These are phyloP conservation scores for Oncorhynchus gorbuscha DNA, from an alignment of 2,113 vertebrate genomes.

Conservation along the genomic window DNA sequence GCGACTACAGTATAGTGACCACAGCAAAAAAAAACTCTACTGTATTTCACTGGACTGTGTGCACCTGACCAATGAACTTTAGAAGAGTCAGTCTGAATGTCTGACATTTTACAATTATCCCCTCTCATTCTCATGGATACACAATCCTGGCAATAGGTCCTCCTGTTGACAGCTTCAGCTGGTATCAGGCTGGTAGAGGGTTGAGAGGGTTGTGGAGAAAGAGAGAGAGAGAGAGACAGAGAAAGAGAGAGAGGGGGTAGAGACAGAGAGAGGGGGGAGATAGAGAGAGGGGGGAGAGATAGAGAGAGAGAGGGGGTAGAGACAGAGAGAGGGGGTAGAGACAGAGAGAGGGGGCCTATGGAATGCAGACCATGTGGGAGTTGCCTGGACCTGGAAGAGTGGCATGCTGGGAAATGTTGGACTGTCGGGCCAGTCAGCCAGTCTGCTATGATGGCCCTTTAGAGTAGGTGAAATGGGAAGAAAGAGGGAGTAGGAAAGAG, in stretches of 20 bases:
- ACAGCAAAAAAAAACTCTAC: neutral
- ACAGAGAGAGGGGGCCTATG: neutral
- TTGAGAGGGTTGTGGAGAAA: neutral
- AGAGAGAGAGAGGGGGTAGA: no score
- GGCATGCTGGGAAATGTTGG: neutral
- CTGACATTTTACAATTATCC: neutral
- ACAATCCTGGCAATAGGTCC: neutral
- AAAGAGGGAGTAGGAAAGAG: neutral
- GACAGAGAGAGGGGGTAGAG: no score
- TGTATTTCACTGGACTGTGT: neutral
- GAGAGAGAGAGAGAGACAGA: no score
- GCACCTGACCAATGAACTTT: neutral
- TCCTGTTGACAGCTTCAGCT: neutral
- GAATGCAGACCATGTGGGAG: conserved; percentile 1
- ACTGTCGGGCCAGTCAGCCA: neutral
- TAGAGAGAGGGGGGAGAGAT: fast-evolving
- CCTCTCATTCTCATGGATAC: neutral
- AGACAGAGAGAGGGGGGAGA: no score
- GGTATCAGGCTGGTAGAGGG: neutral
- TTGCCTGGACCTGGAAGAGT: neutral
- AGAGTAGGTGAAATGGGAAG: neutral
- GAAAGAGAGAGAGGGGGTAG: no score
- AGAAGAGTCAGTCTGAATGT: neutral
- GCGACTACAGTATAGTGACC: no score
- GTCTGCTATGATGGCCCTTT: neutral